A percentile compares a stretch with the other conserved stretches of the same genome.
These are phyloP conservation scores for Poecilia latipinna DNA, from an alignment of 2,113 vertebrate genomes.

Conservation along the genomic window DNA sequence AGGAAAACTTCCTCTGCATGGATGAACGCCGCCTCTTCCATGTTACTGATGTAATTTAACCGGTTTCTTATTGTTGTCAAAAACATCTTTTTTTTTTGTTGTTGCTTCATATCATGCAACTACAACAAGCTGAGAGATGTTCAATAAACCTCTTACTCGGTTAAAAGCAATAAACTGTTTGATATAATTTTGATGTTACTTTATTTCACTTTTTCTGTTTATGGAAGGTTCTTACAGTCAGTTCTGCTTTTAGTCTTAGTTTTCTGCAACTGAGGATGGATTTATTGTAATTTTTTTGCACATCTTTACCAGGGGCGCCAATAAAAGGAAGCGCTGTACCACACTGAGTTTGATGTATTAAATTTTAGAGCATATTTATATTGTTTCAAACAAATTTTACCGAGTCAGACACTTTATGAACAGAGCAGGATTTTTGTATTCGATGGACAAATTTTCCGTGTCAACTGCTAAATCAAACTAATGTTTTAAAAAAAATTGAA, in stretches of 20 bases:
- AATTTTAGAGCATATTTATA: too few species aligned
- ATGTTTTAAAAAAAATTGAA: neutral
- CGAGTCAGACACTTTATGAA: too few species aligned
- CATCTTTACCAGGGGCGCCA: too few species aligned
- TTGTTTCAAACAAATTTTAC: too few species aligned
- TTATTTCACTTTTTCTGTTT: neutral
- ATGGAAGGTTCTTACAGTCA: too few species aligned
- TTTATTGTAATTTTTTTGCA: too few species aligned
- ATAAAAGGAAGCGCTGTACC: too few species aligned
- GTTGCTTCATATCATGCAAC: too few species aligned
- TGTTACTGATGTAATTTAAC: neutral
- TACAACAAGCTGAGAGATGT: neutral
- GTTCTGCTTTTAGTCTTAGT: neutral
- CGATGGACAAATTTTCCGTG: too few species aligned
- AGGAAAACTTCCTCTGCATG: neutral
- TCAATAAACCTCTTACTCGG: neutral
- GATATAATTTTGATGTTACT: neutral
- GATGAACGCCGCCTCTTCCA: conserved; percentile 13
- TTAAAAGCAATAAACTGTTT: neutral
- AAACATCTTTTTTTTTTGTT: neutral
- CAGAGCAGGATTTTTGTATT: too few species aligned
- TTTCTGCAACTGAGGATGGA: too few species aligned
- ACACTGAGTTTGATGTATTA: too few species aligned
- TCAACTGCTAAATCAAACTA: neutral
- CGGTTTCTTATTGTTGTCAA: neutral